Conservation (phyloP, 2,113 vertebrate species). For the Caranx ignobilis region DNA sequence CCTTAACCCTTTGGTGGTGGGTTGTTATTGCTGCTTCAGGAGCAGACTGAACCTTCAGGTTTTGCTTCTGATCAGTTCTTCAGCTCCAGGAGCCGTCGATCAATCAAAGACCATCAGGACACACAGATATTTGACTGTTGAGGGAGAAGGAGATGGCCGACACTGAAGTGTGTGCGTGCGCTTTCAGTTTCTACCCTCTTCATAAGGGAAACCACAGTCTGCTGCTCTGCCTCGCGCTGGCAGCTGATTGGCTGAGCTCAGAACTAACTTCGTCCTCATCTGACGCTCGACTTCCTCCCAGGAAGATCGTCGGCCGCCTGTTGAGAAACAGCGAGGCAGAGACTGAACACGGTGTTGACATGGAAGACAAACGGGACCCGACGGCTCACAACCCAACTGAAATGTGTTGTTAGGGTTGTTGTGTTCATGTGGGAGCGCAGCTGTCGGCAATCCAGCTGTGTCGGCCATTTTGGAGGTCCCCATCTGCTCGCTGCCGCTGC, state of each 20-base stretch:
- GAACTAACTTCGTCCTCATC: neutral
- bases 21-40: too few species aligned
- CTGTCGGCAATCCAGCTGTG: conserved; percentile 7
- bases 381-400: neutral
- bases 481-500: conserved; percentile 11
- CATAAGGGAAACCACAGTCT: conserved; percentile 65
- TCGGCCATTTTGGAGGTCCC: conserved; percentile 1
- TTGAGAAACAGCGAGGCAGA: conserved; percentile 44
- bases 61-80: too few species aligned
- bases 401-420: neutral
- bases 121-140: too few species aligned
- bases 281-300: conserved; percentile 77
- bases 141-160: neutral
- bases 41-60: too few species aligned
- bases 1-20: too few species aligned
- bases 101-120: neutral
- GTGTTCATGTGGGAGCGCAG: conserved; percentile 8
- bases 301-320: conserved; percentile 62
- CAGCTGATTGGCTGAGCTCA: conserved; percentile 69
- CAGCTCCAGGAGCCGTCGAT: neutral
- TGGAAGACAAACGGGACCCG: neutral
- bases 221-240: conserved; percentile 27
- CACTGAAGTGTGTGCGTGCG: neutral
- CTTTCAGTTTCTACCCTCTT: conserved; percentile 42
- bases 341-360: neutral